Evolutionary conservation across 2,113 vertebrate species (phyloP), one percentile per base, ranked within the genome.

Genomic region (Azemiops feae): DNA sequence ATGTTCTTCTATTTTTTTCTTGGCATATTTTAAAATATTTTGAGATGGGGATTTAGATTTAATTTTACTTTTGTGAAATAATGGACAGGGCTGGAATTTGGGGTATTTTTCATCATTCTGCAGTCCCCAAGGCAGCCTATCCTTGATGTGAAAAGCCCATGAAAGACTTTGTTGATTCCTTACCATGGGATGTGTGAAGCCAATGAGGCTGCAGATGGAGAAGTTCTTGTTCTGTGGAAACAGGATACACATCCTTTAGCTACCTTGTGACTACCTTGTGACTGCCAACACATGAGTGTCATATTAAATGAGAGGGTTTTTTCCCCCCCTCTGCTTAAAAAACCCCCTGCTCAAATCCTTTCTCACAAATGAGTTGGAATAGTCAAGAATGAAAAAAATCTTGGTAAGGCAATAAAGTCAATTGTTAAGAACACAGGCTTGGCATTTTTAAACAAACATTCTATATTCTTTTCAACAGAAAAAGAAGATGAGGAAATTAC

Each of bases 401-500:
- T 74, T 39, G 16, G 69, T 74, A 18, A 39, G 34, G 69, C 14
- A 34, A 34, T 18, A 39, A 22, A 22, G 18, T 81, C 16, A 81
- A 81, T 81, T 22, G 34, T 81, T 81, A 81, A 81, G 34, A 92
- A 43, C 4, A 89, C 20, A 22, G 25, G 23, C 30, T 54, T 64
- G 52, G 22, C 57, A 20, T 30, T 55, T 55, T 85, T 14, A 50
- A 96, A 1, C 11, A 55, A 54, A 90, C 81, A 6, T 34, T 74
- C 85, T 96, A 45, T 88, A 92, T 94, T 95, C 54, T 95, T 11
- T 64, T 87, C 88, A n/a, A 85, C 88, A 98, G 99, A 69, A 64
- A 97, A 96, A 27, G 96, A 96, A 91, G 97, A 97, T 92, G 91
- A 95, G 92, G 96, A 98, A 94, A 95, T 99, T 85, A 94, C 50